phyloP scores from a whole-genome alignment of 2,113 vertebrate genomes.

The Oreotragus oreotragus region DNA sequence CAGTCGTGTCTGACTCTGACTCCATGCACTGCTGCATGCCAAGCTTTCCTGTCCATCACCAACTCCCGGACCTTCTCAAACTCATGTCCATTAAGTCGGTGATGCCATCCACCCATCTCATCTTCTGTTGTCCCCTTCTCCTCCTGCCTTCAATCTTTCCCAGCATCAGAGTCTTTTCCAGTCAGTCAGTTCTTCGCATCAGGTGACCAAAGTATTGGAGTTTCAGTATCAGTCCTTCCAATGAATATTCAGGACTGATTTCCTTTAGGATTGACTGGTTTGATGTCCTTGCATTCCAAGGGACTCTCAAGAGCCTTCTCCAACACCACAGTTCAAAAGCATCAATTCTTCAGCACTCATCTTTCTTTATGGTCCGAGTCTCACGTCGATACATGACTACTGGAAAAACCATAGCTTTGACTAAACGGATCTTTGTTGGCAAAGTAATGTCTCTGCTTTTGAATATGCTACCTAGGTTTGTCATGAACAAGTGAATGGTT shows the following conservation, averaged over 20 bases:
- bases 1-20: neutral
- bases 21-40: neutral
- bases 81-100: neutral
- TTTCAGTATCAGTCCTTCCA: neutral
- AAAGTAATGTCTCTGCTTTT: neutral
- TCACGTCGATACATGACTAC: neutral
- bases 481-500: neutral
- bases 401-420: neutral
- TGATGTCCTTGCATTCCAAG: neutral
- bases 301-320: neutral
- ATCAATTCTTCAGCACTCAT: neutral
- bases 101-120: neutral
- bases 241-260: neutral
- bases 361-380: neutral
- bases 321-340: neutral
- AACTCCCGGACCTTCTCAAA: neutral
- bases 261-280: neutral
- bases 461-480: neutral
- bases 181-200: neutral
- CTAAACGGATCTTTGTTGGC: neutral
- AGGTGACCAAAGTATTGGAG: neutral
- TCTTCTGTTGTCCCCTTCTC: neutral
- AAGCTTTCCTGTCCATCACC: neutral
- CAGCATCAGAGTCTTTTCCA: neutral
- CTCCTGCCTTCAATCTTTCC: neutral